These are phyloP conservation scores for Calameuta idolon DNA, from an alignment of 2,888 invertebrate species.

Conservation along the genomic window DNA sequence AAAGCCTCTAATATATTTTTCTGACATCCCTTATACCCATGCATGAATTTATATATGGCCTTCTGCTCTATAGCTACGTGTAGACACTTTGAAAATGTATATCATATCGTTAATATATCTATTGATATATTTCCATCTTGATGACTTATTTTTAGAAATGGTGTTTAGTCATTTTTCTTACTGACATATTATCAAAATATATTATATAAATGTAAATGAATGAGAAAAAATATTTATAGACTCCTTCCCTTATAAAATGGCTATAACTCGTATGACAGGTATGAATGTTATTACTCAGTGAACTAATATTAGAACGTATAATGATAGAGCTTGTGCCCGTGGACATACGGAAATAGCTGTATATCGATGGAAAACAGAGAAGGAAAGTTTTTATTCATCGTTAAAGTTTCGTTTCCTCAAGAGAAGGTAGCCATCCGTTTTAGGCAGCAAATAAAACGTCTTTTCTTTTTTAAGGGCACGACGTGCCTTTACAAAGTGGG, in stretches of 20 bases:
- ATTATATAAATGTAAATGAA: background rate
- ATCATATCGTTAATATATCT: background rate
- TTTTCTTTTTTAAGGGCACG: background rate
- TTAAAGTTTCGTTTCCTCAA: background rate
- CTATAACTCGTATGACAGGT: background rate
- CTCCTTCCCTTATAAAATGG: background rate
- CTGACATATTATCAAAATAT: no score
- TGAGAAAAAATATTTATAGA: background rate
- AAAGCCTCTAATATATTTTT: background rate
- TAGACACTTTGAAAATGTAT: background rate
- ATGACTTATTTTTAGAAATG: background rate
- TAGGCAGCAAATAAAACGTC: background rate
- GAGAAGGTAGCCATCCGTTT: background rate
- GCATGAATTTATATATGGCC: background rate
- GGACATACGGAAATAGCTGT: background rate
- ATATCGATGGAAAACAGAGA: background rate
- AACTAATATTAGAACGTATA: background rate
- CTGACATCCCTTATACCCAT: background rate
- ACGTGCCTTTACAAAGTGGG: background rate
- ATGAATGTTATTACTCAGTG: no score
- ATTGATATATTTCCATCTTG: background rate
- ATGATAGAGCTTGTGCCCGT: background rate
- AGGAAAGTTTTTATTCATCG: background rate
- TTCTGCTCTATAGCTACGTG: background rate
- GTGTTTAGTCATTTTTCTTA: background rate